phyloP scores from a whole-genome alignment of 2,888 invertebrate genomes.

The Drosophila neotestacea region DNA sequence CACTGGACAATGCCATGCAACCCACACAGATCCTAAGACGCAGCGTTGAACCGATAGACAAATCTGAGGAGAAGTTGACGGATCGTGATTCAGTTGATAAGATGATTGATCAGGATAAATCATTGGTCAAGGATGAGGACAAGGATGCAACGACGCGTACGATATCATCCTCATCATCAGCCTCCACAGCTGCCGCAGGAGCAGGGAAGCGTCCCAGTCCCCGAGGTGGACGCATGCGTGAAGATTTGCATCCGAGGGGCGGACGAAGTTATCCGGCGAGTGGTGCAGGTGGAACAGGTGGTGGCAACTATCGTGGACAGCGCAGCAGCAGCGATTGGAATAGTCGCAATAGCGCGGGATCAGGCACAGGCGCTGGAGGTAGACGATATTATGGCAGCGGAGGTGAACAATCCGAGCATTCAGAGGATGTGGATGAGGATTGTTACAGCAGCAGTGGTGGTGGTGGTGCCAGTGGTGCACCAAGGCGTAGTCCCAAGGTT shows the following conservation, averaged over 20 bases:
- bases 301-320: conserved; percentile 85
- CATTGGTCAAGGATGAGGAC: conserved; percentile 39
- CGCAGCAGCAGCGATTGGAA: conserved; percentile 13
- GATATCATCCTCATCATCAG: conserved; percentile 34
- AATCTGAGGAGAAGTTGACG: conserved; percentile 34
- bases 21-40: conserved; percentile 85
- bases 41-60: conserved; percentile 73
- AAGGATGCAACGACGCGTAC: conserved; percentile 27
- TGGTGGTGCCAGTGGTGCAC: conserved; percentile 86
- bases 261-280: conserved; percentile 65
- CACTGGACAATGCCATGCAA: conserved; percentile 41
- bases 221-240: conserved; percentile 77
- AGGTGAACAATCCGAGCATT: conserved; percentile 87
- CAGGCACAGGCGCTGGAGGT: conserved; percentile 84
- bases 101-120: conserved; percentile 18
- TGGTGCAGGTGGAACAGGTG: conserved; percentile 32
- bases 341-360: conserved; percentile 75
- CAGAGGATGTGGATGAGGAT: conserved; percentile 91
- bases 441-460: conserved; percentile 84
- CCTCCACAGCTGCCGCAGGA: conserved; percentile 22
- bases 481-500: conserved; percentile 86
- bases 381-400: conserved; percentile 79
- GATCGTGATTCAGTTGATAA: conserved; percentile 29
- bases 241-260: conserved; percentile 42
- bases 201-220: conserved; percentile 70